Conservation (phyloP, 2,888 invertebrate genomes). For the Diloba caeruleocephala region DNA sequence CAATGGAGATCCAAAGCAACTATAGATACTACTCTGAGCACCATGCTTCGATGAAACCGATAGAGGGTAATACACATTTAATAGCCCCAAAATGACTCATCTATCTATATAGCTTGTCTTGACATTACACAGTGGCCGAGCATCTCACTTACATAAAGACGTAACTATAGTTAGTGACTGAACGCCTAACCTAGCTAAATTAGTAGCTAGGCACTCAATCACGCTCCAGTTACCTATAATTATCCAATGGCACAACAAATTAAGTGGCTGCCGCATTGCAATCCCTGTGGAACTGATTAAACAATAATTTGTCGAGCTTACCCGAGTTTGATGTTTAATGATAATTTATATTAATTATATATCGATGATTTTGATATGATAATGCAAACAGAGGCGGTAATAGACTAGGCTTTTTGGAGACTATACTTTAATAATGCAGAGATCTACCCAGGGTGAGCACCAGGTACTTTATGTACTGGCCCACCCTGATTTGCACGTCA, state of each 20-base stretch:
- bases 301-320: conserved; percentile 27
- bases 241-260: conserved; percentile 44
- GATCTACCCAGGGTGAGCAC: too few species aligned
- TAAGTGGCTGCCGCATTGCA: conserved; percentile 37
- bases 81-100: conserved; percentile 36
- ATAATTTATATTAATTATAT: conserved; percentile 5
- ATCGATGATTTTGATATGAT: conserved; percentile 7
- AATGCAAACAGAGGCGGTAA: too few species aligned
- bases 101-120: conserved; percentile 27
- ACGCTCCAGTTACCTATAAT: conserved; percentile 54
- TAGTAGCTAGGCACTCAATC: conserved; percentile 58
- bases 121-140: conserved; percentile 35
- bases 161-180: conserved; percentile 12
- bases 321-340: conserved; percentile 9
- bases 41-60: conserved; percentile 21
- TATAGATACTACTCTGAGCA: conserved; percentile 19
- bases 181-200: conserved; percentile 53
- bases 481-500: too few species aligned
- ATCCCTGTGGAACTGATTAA: conserved; percentile 25
- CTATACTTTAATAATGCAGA: too few species aligned
- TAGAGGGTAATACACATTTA: conserved; percentile 36
- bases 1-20: conserved; percentile 32
- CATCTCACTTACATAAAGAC: conserved; percentile 18
- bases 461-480: too few species aligned
- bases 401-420: too few species aligned